These are phyloP conservation scores for Aphelenchoides besseyi DNA, from an alignment of 1,140 invertebrate species.

Conservation along the genomic window DNA sequence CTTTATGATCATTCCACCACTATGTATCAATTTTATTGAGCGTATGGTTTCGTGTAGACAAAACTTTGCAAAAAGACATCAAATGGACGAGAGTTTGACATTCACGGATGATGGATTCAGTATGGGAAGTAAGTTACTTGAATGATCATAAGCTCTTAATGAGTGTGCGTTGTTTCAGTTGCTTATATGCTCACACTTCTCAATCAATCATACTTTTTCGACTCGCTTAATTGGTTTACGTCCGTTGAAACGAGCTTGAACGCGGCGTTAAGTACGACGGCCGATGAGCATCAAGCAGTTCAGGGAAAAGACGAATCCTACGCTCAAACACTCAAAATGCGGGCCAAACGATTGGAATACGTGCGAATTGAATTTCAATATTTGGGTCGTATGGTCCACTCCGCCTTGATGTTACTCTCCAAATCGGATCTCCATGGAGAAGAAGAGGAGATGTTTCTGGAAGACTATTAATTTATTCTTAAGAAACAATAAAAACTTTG, in stretches of 20 bases:
- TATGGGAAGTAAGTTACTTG: constrained; percentile 73
- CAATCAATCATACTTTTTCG: constrained; percentile 75
- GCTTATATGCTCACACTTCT: constrained; percentile 72
- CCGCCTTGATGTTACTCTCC: constrained; percentile 84
- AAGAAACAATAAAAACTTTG: no score
- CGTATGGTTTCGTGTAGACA: constrained; percentile 86
- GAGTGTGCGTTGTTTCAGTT: no score
- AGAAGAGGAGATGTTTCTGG: constrained; percentile 43
- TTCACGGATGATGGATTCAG: constrained; percentile 98
- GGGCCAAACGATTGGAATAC: constrained; percentile 77
- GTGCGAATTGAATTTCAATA: constrained; percentile 83
- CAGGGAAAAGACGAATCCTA: constrained; percentile 74
- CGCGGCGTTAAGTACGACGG: constrained; percentile 62
- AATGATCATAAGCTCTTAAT: constrained; percentile 63
- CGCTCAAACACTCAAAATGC: constrained; percentile 87
- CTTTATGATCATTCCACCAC: constrained; percentile 84
- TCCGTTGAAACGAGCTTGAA: constrained; percentile 72
- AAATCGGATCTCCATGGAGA: constrained; percentile 34
- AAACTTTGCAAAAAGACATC: constrained; percentile 77
- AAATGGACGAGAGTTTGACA: constrained; percentile 74
- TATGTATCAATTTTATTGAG: constrained; percentile 91
- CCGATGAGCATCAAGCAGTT: constrained; percentile 44
- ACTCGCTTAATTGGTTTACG: constrained; percentile 91
- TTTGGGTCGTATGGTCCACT: constrained; percentile 83
- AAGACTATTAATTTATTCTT: constrained; percentile 35